phyloP scores from a whole-genome alignment of 2,113 vertebrate species.

The Anguilla japonica region DNA sequence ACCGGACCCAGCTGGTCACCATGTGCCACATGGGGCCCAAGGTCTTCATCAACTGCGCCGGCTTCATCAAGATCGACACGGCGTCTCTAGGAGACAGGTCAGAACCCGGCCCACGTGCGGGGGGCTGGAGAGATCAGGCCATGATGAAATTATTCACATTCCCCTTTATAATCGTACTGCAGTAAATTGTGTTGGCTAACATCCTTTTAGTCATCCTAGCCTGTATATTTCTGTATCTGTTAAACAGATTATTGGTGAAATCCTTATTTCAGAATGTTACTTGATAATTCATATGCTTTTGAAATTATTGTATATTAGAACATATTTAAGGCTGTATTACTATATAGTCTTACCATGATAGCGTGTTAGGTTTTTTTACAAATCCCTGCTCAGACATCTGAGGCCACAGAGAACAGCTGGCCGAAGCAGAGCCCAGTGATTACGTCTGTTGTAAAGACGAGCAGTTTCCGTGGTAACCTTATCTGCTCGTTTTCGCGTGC shows the following conservation, averaged over 20 bases:
- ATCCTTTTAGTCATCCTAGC: too few relatives aligned
- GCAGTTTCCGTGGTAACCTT: not conserved
- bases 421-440: not conserved
- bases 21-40: slow-evolving; percentile 99
- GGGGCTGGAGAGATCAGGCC: not conserved
- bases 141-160: not conserved
- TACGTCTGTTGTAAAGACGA: not conserved
- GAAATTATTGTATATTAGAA: too few relatives aligned
- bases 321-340: too few relatives aligned
- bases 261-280: too few relatives aligned
- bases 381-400: not conserved
- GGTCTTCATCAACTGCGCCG: slow-evolving; percentile 98
- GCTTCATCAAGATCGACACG: slow-evolving; percentile 98
- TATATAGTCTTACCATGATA: too few relatives aligned
- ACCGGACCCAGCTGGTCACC: slow-evolving; percentile 95
- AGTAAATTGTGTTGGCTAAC: too few relatives aligned
- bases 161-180: not conserved
- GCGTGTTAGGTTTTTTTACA: too few relatives aligned
- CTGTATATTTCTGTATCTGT: too few relatives aligned
- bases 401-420: not conserved
- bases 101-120: not conserved
- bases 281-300: too few relatives aligned
- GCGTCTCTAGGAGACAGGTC: slow-evolving; percentile 95
- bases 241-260: too few relatives aligned
- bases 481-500: slow-evolving; percentile 37